Evolutionary conservation across 30 jellyfish, hydroid and myxozoan genomes (phyloP).

Genomic region (Pseudorhiza aurosa): DNA sequence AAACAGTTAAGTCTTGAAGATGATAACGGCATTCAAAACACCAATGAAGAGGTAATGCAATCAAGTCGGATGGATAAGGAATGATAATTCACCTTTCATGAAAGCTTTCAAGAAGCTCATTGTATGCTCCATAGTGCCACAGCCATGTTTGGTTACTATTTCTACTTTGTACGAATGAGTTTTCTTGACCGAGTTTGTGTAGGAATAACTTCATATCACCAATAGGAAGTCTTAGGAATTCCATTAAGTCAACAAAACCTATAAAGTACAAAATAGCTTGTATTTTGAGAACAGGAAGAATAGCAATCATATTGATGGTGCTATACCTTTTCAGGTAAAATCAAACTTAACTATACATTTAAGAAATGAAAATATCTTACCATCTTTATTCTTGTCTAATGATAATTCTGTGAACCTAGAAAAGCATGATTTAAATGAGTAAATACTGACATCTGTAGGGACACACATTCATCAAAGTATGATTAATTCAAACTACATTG

Average conservation of each 20-base stretch:
- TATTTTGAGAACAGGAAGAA: not conserved
- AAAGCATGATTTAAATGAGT: not conserved
- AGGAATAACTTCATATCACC: slow-evolving; percentile 44
- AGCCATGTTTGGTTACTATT: slow-evolving; percentile 88
- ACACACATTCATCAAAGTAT: not conserved
- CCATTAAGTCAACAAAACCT: slow-evolving; percentile 50
- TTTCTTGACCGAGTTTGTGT: slow-evolving; percentile 34
- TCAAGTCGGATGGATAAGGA: not conserved
- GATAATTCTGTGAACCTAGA: slow-evolving; percentile 36
- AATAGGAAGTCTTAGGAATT: slow-evolving; percentile 28
- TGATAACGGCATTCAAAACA: no score
- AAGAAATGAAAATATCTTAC: not conserved
- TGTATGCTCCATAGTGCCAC: slow-evolving; percentile 77
- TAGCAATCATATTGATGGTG: not conserved
- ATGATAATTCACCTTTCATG: slow-evolving; percentile 56
- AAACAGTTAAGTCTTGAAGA: no score
- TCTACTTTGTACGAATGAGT: slow-evolving; percentile 74
- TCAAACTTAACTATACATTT: not conserved
- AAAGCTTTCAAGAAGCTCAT: slow-evolving; percentile 65
- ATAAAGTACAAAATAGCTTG: not conserved
- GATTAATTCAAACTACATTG: not conserved
- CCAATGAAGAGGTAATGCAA: no score
- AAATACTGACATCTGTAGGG: no score
- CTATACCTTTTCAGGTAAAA: not conserved
- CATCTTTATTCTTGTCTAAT: slow-evolving; percentile 41